phyloP scores from a whole-genome alignment of 2,797 vertebrate genomes.

The Dendrocincla tyrannina region DNA sequence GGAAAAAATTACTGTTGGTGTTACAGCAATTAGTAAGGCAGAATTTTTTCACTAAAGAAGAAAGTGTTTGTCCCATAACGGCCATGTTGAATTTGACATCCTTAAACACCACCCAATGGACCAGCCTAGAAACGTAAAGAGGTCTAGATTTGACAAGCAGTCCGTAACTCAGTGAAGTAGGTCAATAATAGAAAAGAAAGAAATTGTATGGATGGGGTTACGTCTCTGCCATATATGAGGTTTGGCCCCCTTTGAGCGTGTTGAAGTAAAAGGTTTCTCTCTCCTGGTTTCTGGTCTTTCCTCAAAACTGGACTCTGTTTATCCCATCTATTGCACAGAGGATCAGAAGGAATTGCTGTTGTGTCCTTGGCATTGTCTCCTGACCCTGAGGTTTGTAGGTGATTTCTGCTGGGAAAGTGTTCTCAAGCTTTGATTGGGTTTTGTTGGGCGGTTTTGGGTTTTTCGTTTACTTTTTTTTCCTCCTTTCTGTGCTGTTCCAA shows the following conservation, averaged over 20 bases:
- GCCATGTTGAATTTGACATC: not conserved
- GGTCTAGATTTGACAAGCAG: not conserved
- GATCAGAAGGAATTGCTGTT: not conserved
- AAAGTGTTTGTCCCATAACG: not conserved
- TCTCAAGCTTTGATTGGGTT: not conserved
- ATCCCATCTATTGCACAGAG: too few relatives aligned
- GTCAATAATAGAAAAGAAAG: not conserved
- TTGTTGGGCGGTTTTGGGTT: not conserved
- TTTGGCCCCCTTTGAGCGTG: not conserved
- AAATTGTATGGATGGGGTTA: not conserved
- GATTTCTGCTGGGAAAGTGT: not conserved
- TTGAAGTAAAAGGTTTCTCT: not conserved
- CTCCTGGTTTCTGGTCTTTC: not conserved
- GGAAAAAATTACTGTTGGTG: not conserved
- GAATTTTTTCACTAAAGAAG: not conserved
- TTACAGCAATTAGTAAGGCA: not conserved
- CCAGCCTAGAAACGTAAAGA: not conserved
- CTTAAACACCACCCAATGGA: fast-evolving
- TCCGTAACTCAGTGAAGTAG: not conserved
- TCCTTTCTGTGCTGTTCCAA: not conserved
- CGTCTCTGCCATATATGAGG: not conserved
- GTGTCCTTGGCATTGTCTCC: not conserved
- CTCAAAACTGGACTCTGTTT: not conserved
- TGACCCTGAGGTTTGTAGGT: not conserved
- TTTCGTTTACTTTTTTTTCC: fast-evolving